Evolutionary conservation across 2,888 invertebrate genomes (phyloP), one percentile per base, ranked within the genome.

Genomic region (Tetropium fuscum): DNA sequence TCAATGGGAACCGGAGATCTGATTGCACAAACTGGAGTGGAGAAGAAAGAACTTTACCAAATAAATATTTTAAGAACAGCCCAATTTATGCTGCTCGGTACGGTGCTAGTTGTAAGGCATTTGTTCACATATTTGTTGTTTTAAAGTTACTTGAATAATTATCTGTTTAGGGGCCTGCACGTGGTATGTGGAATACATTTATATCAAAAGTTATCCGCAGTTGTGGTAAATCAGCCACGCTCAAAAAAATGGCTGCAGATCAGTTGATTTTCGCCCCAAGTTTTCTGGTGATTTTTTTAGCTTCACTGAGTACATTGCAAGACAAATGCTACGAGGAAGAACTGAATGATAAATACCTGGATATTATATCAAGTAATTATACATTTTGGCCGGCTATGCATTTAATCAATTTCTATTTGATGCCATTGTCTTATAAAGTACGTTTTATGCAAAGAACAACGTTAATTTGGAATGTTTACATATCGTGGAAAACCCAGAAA

Each of bases 341-440:
- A 77, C 66, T 91, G 19, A 67, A 81, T 58, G 76, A 79, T n/a
- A 88, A 90, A 75, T 91, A 90, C 76, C 56, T 78, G 4, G 88
- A 89, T 73, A 86, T 92, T 45, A 76, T 92, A 59, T 79, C 84
- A 56, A 85, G 86, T 53, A 91, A 90, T 81, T 92, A 90, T 77
- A 88, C 86, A 79, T 84, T 91, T 19, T 95, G 95, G 95, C 95
- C 95, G 3, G 85, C 88, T 72, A 93, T 93, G 0, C 96, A 97
- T 78, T 72, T 94, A 18, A 76, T 90, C 2, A 97, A 97, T 80
- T 97, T 97, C 82, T 88, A 90, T 70, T 83, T 92, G 72, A 84
- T 95, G 48, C 96, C 97, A 3, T 82, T 95, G 30, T 87, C 92
- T 62, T 91, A 92, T 80, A 94, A 96, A 82, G 92, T 95, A 3